Conservation (phyloP, 64 coral and sea anemone genomes). For the Orbicella faveolata region DNA sequence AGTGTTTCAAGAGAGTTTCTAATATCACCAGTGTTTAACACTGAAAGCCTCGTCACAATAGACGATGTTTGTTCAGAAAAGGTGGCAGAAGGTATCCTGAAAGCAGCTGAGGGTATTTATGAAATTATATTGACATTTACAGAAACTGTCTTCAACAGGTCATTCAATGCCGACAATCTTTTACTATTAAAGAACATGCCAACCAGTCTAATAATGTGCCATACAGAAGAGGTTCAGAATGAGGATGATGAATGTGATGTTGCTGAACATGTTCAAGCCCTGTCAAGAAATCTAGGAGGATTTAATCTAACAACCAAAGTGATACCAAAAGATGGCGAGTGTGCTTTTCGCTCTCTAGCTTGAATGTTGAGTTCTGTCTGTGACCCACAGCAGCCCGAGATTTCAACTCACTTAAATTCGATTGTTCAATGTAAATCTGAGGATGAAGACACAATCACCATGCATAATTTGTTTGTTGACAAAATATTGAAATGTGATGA, state of each 20-base stretch:
- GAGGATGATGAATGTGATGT: not conserved
- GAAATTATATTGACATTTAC: not conserved
- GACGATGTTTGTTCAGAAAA: constrained; percentile 8
- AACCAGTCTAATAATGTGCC: not conserved
- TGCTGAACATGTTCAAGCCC: not conserved
- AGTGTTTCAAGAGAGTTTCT: not conserved
- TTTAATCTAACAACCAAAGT: constrained; percentile 9
- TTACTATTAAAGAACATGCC: not conserved
- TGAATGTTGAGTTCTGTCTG: not conserved
- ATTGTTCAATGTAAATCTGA: not conserved
- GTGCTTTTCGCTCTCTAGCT: constrained; percentile 23
- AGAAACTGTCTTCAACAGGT: not conserved
- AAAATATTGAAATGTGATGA: constrained; percentile 12
- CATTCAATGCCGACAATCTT: not conserved
- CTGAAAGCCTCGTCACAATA: not conserved
- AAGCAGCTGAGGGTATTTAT: not conserved
- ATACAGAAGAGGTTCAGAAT: not conserved
- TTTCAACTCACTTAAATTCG: not conserved
- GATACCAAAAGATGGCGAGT: constrained; percentile 20
- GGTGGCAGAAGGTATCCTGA: not conserved
- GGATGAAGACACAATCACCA: not conserved
- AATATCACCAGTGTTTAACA: not conserved
- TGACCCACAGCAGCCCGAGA: not conserved
- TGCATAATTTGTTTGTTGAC: not conserved
- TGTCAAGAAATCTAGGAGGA: not conserved